Conservation (phyloP, 2,797 vertebrate genomes). For the Microctenopoma stevenorrisi region DNA sequence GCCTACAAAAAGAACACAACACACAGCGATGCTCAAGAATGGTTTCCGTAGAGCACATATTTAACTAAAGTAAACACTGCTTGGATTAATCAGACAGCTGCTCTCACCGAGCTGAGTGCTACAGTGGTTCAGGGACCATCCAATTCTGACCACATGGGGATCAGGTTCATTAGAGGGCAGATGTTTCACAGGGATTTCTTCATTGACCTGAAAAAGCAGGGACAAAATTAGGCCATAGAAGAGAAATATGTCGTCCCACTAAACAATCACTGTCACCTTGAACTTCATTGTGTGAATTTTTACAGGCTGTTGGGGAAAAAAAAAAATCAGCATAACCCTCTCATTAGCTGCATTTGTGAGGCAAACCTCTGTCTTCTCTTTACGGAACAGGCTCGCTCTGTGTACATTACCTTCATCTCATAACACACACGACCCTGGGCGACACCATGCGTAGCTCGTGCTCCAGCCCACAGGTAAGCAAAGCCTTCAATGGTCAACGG, state of each 20-base stretch:
- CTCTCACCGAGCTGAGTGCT: slow-evolving; percentile 93
- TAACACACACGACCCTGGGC: slow-evolving; percentile 89
- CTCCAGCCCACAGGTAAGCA: slow-evolving; percentile 94
- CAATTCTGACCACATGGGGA: slow-evolving; percentile 94
- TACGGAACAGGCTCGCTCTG: background rate
- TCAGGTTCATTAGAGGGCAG: slow-evolving; percentile 91
- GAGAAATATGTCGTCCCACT: background rate
- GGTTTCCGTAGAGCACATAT: no score
- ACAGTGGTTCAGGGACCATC: slow-evolving; percentile 94
- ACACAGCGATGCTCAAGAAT: background rate
- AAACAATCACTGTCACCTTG: background rate
- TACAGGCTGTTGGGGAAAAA: no score
- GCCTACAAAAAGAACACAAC: slow-evolving; percentile 71
- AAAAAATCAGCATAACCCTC: no score
- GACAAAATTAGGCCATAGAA: background rate
- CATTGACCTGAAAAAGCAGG: slow-evolving; percentile 85
- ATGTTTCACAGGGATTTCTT: slow-evolving; percentile 94
- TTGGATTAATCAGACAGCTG: background rate
- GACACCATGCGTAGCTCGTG: slow-evolving; percentile 90
- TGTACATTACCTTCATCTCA: slow-evolving; percentile 90
- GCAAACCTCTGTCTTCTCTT: no score
- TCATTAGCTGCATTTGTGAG: background rate
- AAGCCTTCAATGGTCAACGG: slow-evolving; percentile 95
- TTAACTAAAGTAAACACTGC: background rate
- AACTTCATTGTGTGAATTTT: no score